These are phyloP conservation scores for Vimba vimba DNA, from an alignment of 2,113 vertebrate genomes.

Conservation along the genomic window DNA sequence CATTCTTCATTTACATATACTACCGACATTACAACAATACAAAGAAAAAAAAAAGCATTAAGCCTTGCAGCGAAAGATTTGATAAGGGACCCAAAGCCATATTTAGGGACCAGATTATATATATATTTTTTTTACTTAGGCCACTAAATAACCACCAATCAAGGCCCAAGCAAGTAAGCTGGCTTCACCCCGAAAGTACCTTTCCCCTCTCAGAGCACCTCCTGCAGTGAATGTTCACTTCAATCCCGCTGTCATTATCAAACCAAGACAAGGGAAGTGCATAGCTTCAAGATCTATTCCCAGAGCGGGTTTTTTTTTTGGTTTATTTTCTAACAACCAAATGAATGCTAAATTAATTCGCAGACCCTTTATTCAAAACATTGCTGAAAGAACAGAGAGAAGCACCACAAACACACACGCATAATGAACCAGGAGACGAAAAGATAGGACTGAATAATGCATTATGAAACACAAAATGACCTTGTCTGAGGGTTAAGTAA, in stretches of 20 bases:
- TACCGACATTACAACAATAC: too few relatives aligned
- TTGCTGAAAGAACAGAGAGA: slow-evolving; percentile 28
- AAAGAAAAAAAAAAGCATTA: too few relatives aligned
- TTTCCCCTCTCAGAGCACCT: slow-evolving; percentile 17
- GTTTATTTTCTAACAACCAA: slow-evolving; percentile 43
- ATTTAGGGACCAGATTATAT: too few relatives aligned
- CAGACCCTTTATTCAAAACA: slow-evolving; percentile 51
- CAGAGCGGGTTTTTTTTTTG: neutral
- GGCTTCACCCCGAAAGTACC: neutral
- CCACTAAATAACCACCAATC: too few relatives aligned
- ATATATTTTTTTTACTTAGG: too few relatives aligned
- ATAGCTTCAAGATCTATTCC: slow-evolving; percentile 53
- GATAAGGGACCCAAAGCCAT: too few relatives aligned
- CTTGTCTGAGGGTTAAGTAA: slow-evolving; percentile 30
- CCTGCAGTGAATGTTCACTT: slow-evolving; percentile 43
- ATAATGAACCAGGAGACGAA: neutral
- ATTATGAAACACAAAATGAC: slow-evolving; percentile 36
- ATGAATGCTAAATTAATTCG: slow-evolving; percentile 59
- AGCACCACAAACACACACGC: slow-evolving; percentile 2
- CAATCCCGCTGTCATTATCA: slow-evolving; percentile 45
- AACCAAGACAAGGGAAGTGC: slow-evolving; percentile 36
- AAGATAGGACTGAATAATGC: slow-evolving; percentile 21
- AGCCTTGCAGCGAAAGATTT: too few relatives aligned
- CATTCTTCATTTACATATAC: too few relatives aligned
- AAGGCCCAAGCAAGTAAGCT: neutral